Conservation (phyloP, 2,113 vertebrate species). For the Scytalopus superciliaris region DNA sequence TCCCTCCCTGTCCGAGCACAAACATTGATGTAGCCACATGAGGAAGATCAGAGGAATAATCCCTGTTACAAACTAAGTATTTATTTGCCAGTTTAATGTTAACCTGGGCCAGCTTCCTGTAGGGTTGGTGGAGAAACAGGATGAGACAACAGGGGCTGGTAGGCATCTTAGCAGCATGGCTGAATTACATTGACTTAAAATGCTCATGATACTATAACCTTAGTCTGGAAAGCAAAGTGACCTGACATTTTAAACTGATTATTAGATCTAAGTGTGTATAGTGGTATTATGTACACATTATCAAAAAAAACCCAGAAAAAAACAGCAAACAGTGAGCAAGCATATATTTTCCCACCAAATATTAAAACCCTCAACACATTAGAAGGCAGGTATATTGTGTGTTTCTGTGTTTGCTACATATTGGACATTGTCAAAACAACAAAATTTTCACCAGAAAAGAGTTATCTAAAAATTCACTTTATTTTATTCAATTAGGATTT, state of each 20-base stretch:
- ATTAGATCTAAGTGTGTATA: not conserved
- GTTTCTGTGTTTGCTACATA: not conserved
- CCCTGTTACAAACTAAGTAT: not conserved
- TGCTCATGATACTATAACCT: not conserved
- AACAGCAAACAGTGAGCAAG: not conserved
- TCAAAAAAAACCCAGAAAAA: not conserved
- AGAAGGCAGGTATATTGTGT: fast-evolving
- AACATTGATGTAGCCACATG: not conserved
- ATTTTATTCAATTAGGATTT: not conserved
- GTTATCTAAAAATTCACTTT: not conserved
- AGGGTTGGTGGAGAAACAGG: not conserved
- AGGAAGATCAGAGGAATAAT: not conserved
- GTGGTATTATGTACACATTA: not conserved
- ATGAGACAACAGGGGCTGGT: fast-evolving
- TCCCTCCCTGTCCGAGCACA: not conserved
- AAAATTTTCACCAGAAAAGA: not conserved
- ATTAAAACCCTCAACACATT: no score
- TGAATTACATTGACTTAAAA: not conserved
- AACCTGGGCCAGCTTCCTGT: not conserved
- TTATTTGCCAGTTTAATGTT: not conserved
- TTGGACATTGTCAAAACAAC: not conserved
- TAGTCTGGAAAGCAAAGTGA: not conserved
- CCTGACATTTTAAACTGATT: not conserved
- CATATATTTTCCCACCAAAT: not conserved
- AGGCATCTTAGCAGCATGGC: not conserved